phyloP scores from a whole-genome alignment of 2,888 invertebrate species.

The Morpho deidamia region DNA sequence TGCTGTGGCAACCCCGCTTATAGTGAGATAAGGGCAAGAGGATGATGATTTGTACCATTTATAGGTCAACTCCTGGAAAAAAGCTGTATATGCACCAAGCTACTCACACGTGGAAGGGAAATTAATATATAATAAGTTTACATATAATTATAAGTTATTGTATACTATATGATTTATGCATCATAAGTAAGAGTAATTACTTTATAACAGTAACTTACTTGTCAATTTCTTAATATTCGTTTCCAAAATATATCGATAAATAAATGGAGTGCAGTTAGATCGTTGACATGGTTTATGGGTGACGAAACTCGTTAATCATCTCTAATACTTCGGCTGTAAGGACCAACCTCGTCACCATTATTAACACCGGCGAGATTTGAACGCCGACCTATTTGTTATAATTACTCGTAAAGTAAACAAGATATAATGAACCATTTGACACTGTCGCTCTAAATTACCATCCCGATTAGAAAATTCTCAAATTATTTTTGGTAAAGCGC shows the following conservation, averaged over 20 bases:
- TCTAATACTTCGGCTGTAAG: slow-evolving; percentile 33
- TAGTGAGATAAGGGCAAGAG: too few relatives aligned
- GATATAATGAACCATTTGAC: slow-evolving; percentile 58
- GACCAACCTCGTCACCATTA: slow-evolving; percentile 40
- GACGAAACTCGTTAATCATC: slow-evolving; percentile 51
- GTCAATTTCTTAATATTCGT: too few relatives aligned
- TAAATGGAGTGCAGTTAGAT: slow-evolving; percentile 46
- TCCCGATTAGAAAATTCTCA: slow-evolving; percentile 28
- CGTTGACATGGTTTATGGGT: slow-evolving; percentile 11
- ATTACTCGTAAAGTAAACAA: slow-evolving; percentile 56
- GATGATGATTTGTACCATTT: too few relatives aligned
- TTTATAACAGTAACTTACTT: too few relatives aligned
- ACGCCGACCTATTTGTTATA: slow-evolving; percentile 53
- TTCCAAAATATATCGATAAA: slow-evolving; percentile 34
- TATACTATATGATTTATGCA: too few relatives aligned
- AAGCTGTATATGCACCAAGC: too few relatives aligned
- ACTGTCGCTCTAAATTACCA: slow-evolving; percentile 57
- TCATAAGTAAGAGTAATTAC: too few relatives aligned
- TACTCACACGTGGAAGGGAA: too few relatives aligned
- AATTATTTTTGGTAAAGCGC: slow-evolving; percentile 34
- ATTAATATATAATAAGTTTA: too few relatives aligned
- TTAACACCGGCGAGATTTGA: slow-evolving; percentile 36
- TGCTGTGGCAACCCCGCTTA: too few relatives aligned
- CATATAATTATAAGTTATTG: too few relatives aligned
- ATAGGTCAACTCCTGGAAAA: too few relatives aligned